Base-by-base conservation (phyloP, 2,797 vertebrate genomes). In the Picus viridis region DNA sequence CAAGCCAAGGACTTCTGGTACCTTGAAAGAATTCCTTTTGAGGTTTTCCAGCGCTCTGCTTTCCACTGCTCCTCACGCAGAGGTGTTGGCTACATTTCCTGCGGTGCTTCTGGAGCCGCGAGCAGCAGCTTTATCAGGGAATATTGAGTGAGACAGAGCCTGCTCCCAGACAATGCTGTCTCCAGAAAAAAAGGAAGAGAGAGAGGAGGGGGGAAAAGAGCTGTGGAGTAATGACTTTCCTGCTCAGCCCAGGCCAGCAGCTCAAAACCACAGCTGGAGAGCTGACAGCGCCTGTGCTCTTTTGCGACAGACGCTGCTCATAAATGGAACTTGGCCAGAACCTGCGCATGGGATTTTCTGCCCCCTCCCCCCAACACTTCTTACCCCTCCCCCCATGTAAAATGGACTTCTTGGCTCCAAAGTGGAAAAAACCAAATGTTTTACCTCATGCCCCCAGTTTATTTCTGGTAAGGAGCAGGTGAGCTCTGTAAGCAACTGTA, bases 181-280 rank as follows among this genome's bases (percentile, higher is more conserved):
- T 91, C 89, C 80, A 68, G n/a, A 77, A 87, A 80, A 77, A 2
- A 20, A 47, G 26, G 36, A 29, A 63, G 19, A 47, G 19, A 47
- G 19, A 77, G 74, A 2, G 41, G 68, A 18, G 17, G 18, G 17
- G 17, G 9, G 19, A 77, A 80, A 2, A 45, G 71, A 20, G 5
- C 83, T 83, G 12, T 3, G 53, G 71, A 76, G 39, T 75, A 73
- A 90, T 79, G 72, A 64, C 80, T 82, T 64, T 61, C 74, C 86
- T 86, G 83, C 81, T 96, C 64, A 6, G 80, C 74, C 3, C 88
- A 73, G 84, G 69, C 84, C 18, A 8, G 69, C 51, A 30, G 83
- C 43, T 92, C 77, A 82, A 84, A 90, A 68, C 83, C 93, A 56
- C 92, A 92, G 89, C 92, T 86, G 94, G 90, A 61, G 83, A 76